phyloP scores from a whole-genome alignment of 2,113 vertebrate species.

The Tinamus guttatus region DNA sequence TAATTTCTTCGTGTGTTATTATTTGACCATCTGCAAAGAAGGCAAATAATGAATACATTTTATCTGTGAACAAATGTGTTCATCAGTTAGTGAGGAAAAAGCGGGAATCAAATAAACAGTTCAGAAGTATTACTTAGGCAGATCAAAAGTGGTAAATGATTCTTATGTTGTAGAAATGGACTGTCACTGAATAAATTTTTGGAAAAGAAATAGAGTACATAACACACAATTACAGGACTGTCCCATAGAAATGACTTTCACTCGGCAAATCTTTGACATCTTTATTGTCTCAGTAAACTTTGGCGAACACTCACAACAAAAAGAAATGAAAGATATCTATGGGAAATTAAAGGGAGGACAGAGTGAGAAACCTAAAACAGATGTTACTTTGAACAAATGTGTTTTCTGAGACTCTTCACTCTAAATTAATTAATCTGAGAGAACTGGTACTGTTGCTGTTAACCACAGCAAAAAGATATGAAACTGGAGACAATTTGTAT shows the following conservation, averaged over 20 bases:
- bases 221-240: background rate
- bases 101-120: background rate
- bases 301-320: background rate
- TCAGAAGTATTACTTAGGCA: background rate
- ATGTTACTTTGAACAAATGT: slow-evolving; percentile 51
- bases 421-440: slow-evolving; percentile 66
- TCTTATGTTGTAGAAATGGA: background rate
- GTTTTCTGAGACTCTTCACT: slow-evolving; percentile 54
- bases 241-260: background rate
- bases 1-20: background rate
- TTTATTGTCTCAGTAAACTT: slow-evolving; percentile 6
- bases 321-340: background rate
- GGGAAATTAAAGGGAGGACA: background rate
- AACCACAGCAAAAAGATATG: slow-evolving; percentile 29
- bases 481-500: background rate
- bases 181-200: background rate
- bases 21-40: background rate
- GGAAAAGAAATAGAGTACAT: background rate
- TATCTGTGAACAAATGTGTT: slow-evolving; percentile 19
- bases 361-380: slow-evolving; percentile 21
- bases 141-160: background rate
- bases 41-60: background rate
- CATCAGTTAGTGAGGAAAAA: background rate
- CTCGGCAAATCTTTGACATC: background rate
- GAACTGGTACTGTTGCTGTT: background rate